Base-by-base conservation (phyloP, 1,140 invertebrate species). In the Manduca sexta region DNA sequence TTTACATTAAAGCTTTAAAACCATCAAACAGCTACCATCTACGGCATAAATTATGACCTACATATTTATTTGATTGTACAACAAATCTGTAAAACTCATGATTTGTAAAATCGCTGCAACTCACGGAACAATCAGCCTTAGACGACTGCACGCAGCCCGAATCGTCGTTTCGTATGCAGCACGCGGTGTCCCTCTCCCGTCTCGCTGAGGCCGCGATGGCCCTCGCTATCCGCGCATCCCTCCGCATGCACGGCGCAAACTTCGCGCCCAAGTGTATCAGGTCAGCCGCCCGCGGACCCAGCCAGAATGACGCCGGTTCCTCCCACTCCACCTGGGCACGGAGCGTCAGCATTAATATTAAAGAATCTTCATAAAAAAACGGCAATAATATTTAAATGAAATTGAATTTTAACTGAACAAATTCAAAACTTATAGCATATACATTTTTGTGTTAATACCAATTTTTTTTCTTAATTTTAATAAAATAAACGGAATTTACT, bases 201-300 rank as follows among this genome's bases (percentile, higher is more conserved):
- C 92, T 89, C 43, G 95, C 88, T 56, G 95, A 95, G 42, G 93
- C 92, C 34, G 94, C 92, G 53, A 99, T 95, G 59, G 95, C 93
- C 50, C 94, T 90, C 38, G 93, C 91, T 65, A 99, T 96, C 79
- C 95, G 94, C 12, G 92, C 90, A 81, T 99, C 98, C 35, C 92
- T 88, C 52, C 98, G 86, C 98, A 99, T 99, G 84, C 98, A 99
- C 0, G 98, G 98, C 0, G 97, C 95, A 86, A 98, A 99, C 86
- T 99, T 99, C 2, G 98, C 98, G 3, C 98, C 98, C 56, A 99
- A 88, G 84, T 98, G 98, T 63, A 99, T 98, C 33, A 99, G 87
- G 85, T 99, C 97, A 39, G 95, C 91, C 10, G 92, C 92, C 35
- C 92, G 84, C 2, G 92, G 92, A 7, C 93, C 93, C 40, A 93